Percentiles rank a stretch among this genome's conserved stretches.
phyloP scores from a whole-genome alignment of 2,797 vertebrate species.

The Clarias laeviceps region DNA sequence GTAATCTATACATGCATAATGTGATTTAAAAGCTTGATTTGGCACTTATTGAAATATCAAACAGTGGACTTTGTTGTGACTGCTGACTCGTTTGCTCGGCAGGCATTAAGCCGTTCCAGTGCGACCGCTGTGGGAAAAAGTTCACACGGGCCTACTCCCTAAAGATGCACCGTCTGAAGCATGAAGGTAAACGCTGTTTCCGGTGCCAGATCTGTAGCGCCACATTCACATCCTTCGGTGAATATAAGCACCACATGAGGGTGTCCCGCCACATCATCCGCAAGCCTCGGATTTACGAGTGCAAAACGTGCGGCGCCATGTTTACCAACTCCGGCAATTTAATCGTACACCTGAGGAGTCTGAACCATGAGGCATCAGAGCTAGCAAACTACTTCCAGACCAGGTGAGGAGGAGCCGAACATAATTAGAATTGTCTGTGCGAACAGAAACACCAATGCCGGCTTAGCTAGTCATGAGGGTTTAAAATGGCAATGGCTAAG shows the following conservation, averaged over 20 bases:
- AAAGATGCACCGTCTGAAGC: slow-evolving; percentile 99
- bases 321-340: slow-evolving; percentile 99
- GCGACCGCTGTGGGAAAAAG: slow-evolving; percentile 99
- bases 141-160: slow-evolving; percentile 99
- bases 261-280: slow-evolving; percentile 99
- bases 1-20: neutral
- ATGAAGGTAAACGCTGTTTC: slow-evolving; percentile 99
- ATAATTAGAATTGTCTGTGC: slow-evolving; percentile 54
- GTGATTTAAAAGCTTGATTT: neutral
- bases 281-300: slow-evolving; percentile 99
- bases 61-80: slow-evolving; percentile 3
- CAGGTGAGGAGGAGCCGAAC: slow-evolving; percentile 91
- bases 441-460: slow-evolving; percentile 38
- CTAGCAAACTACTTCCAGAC: slow-evolving; percentile 99
- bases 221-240: slow-evolving; percentile 99
- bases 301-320: slow-evolving; percentile 99
- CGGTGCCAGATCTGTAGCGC: slow-evolving; percentile 99
- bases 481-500: slow-evolving; percentile 1
- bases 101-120: slow-evolving; percentile 99
- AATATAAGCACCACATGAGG: slow-evolving; percentile 99
- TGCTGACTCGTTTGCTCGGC: slow-evolving; percentile 44
- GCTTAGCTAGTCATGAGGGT: slow-evolving; percentile 22
- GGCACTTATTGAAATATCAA: neutral
- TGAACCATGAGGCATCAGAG: slow-evolving; percentile 99
- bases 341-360: slow-evolving; percentile 99